Percentiles rank a stretch among this genome's conserved stretches.
Evolutionary conservation across 1,140 invertebrate species (phyloP).

Genomic region (Lamellibrachia luymesi): DNA sequence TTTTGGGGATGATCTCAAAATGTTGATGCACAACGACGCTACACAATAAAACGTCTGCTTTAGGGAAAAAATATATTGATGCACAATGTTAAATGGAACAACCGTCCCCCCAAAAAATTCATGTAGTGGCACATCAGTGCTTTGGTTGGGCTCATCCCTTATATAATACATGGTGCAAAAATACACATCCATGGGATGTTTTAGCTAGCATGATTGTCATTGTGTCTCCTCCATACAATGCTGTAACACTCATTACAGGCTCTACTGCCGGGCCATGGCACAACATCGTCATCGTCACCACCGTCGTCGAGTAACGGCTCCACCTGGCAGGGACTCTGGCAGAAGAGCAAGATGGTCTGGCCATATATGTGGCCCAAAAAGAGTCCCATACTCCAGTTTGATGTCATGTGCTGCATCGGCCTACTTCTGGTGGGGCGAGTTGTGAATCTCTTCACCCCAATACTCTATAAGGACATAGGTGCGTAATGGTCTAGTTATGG

Average conservation of each 20-base stretch:
- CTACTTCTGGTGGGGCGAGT: conserved; percentile 78
- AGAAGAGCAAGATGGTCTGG: conserved; percentile 75
- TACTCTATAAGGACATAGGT: conserved; percentile 87
- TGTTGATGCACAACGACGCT: too few relatives aligned
- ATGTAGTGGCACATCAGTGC: too few relatives aligned
- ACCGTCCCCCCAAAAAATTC: too few relatives aligned
- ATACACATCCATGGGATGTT: too few relatives aligned
- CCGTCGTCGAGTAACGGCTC: conserved; percentile 13
- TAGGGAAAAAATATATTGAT: too few relatives aligned
- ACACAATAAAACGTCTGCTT: too few relatives aligned
- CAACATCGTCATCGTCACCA: neutral
- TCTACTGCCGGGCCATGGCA: conserved; percentile 5
- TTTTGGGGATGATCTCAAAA: too few relatives aligned
- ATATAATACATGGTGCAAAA: too few relatives aligned
- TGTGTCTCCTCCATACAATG: neutral
- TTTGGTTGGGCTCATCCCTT: too few relatives aligned
- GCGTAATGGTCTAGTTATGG: conserved; percentile 33
- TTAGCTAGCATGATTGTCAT: neutral
- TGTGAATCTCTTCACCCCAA: conserved; percentile 90
- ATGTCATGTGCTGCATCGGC: conserved; percentile 80
- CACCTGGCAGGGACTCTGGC: conserved; percentile 60
- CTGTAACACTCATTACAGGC: neutral
- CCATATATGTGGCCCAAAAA: conserved; percentile 96
- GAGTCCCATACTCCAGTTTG: conserved; percentile 72
- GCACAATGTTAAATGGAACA: too few relatives aligned